Base-by-base conservation (phyloP, 2,888 invertebrate species). In the Sphaeridia pumilis region DNA sequence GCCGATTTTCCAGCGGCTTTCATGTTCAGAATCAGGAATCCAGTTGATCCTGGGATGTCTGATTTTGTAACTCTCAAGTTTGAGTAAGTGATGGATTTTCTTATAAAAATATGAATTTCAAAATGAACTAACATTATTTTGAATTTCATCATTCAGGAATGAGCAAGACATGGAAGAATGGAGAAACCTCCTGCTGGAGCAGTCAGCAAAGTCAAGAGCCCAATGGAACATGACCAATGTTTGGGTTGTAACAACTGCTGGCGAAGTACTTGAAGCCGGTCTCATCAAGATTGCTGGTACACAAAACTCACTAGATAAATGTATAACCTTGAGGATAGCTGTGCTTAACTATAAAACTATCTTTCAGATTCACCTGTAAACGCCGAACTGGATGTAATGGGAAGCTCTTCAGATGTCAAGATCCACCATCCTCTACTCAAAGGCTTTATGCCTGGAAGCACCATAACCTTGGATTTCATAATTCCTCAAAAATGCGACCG, bases 371-470 rank as follows among this genome's bases (percentile, higher is more conserved):
- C 61, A 7, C 59, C 62, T n/a, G 47, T 60, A 1, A 60, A 59
- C 48, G 55, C 55, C 22, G 64, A 64, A 24, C 38, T 62, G 1
- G 46, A 59, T 20, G 50, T 54, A 3, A 52, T 57, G 12, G 34
- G 22, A 41, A 57, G 53, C 1, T 50, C 54, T 34, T 57, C 57
- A 3, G 56, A 55, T 21, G 46, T 60, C 1, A 59, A 59, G 36
- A 35, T 56, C 38, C 60, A 64, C 24, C 58, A 62, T 63, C 76
- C 79, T 46, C 72, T 87, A 42, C 78, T 83, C 64, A 83, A 83
- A 67, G 83, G 82, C 60, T 86, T 87, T 73, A 75, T 78, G 20
- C 76, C 78, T 48, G 85, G 85, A 12, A 82, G 82, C 55, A 75
- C 77, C 58, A 67, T 88, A 24, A 78, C 78, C 66, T 71, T 87